Percentiles rank a stretch among this genome's conserved stretches.
Conservation (phyloP, 2,113 vertebrate species). For the Crotalus viridis region DNA sequence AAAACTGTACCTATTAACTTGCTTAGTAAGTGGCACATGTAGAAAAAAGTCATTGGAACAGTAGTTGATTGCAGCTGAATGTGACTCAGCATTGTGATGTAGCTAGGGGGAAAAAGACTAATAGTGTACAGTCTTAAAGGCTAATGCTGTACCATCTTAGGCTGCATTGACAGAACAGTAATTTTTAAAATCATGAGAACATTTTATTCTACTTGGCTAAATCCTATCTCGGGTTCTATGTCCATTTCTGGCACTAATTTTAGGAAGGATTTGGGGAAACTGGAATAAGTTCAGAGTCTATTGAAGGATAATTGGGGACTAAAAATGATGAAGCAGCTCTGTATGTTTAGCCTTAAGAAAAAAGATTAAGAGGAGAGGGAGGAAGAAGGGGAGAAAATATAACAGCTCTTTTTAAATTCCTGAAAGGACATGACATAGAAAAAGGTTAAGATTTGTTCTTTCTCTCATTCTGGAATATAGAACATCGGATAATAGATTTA, state of each 20-base stretch:
- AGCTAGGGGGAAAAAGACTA: neutral
- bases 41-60: neutral
- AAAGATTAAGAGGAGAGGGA: neutral
- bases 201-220: neutral
- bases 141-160: neutral
- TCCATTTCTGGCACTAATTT: neutral
- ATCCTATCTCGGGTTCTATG: neutral
- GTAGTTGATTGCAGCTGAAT: neutral
- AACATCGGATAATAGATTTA: neutral
- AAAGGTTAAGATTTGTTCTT: neutral
- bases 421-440: neutral
- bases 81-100: neutral
- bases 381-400: neutral
- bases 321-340: neutral
- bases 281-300: neutral
- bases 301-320: neutral
- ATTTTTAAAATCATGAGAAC: neutral
- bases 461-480: neutral
- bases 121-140: neutral
- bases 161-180: neutral
- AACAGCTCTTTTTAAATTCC: neutral
- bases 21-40: neutral
- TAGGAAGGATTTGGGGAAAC: neutral
- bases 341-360: neutral
- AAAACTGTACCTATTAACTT: neutral